Conservation (phyloP, 23 tunicate species). For the Phallusia fumigata region DNA sequence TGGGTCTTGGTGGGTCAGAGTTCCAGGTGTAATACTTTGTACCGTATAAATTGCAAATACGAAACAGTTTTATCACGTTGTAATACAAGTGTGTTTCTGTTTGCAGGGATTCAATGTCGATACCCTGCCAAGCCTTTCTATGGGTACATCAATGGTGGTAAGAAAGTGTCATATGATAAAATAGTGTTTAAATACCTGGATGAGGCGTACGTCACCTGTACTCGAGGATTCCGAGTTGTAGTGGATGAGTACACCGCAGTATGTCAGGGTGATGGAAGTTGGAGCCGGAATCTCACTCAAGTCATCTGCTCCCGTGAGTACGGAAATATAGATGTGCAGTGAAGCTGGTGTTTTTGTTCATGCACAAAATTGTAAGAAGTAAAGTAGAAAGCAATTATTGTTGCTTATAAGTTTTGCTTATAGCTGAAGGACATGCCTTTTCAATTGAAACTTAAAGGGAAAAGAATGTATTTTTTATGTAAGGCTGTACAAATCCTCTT, state of each 20-base stretch:
- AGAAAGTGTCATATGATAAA: slow-evolving; percentile 11
- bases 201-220: slow-evolving; percentile 36
- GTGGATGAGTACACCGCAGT: slow-evolving; percentile 4
- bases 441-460: no score
- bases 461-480: no score
- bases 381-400: no score
- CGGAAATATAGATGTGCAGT: background rate
- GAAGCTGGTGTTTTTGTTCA: background rate
- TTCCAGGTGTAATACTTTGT: no score
- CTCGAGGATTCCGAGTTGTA: slow-evolving; percentile 44
- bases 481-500: no score
- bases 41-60: no score
- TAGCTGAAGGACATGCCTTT: no score
- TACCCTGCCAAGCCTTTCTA: slow-evolving; percentile 39
- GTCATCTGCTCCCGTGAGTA: background rate
- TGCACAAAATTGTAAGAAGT: no score
- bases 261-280: background rate
- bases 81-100: no score
- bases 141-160: slow-evolving; percentile 55
- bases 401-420: no score
- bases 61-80: background rate
- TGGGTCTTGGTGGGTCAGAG: no score
- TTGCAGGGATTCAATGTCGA: slow-evolving; percentile 48
- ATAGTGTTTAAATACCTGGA: slow-evolving; percentile 32
- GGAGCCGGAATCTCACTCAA: background rate